Evolutionary conservation across 35 echinoderm and acorn worm species (phyloP), one percentile per base, ranked within the genome.

Genomic region (Lytechinus pictus): DNA sequence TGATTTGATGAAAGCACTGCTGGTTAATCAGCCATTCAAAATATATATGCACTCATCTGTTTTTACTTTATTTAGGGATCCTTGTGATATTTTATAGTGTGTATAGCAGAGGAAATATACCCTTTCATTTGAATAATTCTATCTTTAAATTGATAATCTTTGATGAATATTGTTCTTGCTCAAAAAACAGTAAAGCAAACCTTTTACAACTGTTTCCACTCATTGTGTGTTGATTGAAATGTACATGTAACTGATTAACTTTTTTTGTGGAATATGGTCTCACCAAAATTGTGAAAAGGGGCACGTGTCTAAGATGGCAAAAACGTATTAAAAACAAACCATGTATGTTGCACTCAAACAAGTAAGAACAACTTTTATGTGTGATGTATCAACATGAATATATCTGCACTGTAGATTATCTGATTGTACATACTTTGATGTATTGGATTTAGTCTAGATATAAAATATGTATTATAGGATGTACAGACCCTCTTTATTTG

Each of bases 381-480:
- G 66, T 79, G 66, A 79, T 60, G 57, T 12, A 79, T 79, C 66
- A 79, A 79, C 66, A 24, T 79, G 21, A 79, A 79, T 79, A 79
- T 79, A 79, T 24, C 21, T 8, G 66, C 66, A 79, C 66, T 79
- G 66, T 79, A 79, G 66, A 79, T 79, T 79, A 79, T 79, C 88
- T 90, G 88, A 90, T 54, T 90, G 88, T 90, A 90, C 88, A 90
- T 90, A 90, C 28, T 90, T 90, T 90, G 88, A 90, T 90, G 88
- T 90, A 90, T 52, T 54, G 16, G 44, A 90, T 52, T 44, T 90
- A 90, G 88, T 90, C 88, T 90, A 90, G 88, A 90, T 54, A 79
- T 79, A 79, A 52, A 90, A 44, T 90, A 54, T 90, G 88, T 90
- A 90, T 90, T 52, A 90, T 90, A 90, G 28, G 24, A 44, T 90